Percentiles rank a stretch among this genome's conserved stretches.
Evolutionary conservation across 2,888 invertebrate species (phyloP).

Genomic region (Tetragonula carbonaria): DNA sequence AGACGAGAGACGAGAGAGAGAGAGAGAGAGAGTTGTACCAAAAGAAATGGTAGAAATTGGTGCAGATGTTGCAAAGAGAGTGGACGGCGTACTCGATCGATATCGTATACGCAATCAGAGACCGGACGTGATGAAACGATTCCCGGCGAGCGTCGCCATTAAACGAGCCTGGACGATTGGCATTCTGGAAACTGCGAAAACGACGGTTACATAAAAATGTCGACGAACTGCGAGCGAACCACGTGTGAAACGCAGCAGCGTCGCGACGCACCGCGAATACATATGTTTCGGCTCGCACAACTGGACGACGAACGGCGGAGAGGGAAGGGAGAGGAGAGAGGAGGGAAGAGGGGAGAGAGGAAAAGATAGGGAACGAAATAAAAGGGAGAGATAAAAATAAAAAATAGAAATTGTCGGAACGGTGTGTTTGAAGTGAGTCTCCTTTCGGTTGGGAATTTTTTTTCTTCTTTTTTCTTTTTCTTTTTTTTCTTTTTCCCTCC

Average conservation of each 20-base stretch:
- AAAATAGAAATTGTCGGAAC: conserved; percentile 15
- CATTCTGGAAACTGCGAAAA: conserved; percentile 24
- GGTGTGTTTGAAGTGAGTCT: conserved; percentile 12
- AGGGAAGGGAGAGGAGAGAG: background rate
- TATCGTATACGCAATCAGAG: conserved; percentile 23
- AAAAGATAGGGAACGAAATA: background rate
- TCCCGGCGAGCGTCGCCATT: conserved; percentile 26
- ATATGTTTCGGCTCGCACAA: background rate
- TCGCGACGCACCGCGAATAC: conserved; percentile 21
- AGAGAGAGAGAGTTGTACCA: no score
- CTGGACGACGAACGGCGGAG: background rate
- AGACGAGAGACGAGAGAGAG: no score
- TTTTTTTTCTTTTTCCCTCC: background rate
- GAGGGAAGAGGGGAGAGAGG: background rate
- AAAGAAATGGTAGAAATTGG: background rate
- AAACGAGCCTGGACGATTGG: conserved; percentile 3
- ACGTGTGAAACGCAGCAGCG: conserved; percentile 19
- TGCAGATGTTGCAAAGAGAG: background rate
- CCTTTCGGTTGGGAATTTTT: conserved; percentile 13
- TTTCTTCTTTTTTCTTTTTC: background rate
- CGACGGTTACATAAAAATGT: conserved; percentile 35
- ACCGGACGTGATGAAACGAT: conserved; percentile 35
- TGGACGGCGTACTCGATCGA: conserved; percentile 4
- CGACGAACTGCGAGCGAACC: background rate
- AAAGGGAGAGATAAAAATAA: background rate